Base-by-base conservation (phyloP, 2,888 invertebrate genomes). In the Erebia ligea region DNA sequence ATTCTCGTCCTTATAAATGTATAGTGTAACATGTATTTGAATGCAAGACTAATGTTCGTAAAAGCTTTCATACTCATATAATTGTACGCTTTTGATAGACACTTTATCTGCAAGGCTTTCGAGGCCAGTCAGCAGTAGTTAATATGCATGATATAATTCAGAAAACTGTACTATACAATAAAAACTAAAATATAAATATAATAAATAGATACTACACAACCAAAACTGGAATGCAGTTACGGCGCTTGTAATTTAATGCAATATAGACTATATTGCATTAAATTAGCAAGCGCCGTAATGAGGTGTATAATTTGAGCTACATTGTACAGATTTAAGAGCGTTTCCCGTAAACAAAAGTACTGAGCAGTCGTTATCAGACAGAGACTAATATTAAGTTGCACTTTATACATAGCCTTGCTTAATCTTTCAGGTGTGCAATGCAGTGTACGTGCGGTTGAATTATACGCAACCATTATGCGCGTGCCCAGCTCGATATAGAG, bases 391-490 rank as follows among this genome's bases (percentile, higher is more conserved):
- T 61, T 61, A 48, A 42, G 61, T 19, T 45, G 19, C 19, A 45
- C 19, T 42, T 61, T 17, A 62, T 13, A 62, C 45, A 48, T 61
- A 62, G 48, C 62, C 54, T 68, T 67, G 59, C 68, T 78, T 75
- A 25, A 61, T 1, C 45, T 63, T 63, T 64, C 45, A 96, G 96
- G 97, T 97, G 78, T 98, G 98, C 92, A 98, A 98, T 88, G 98
- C 98, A 1, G 98, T 98, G 74, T 98, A 98, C 92, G 97, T 98
- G 71, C 94, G 98, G 72, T 92, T 98, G 76, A 98, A 98, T 93
- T 98, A 97, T 93, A 98, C 98, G 65, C 98, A 98, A 88, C 98
- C 98, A 5, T 93, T 98, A 74, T 98, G 98, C 90, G 98, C 98
- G 74, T 98, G 98, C 90, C 97, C 98, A 61, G 95, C 97, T 77